These are phyloP conservation scores for Hippotragus niger DNA, from an alignment of 2,113 vertebrate genomes.

Conservation along the genomic window DNA sequence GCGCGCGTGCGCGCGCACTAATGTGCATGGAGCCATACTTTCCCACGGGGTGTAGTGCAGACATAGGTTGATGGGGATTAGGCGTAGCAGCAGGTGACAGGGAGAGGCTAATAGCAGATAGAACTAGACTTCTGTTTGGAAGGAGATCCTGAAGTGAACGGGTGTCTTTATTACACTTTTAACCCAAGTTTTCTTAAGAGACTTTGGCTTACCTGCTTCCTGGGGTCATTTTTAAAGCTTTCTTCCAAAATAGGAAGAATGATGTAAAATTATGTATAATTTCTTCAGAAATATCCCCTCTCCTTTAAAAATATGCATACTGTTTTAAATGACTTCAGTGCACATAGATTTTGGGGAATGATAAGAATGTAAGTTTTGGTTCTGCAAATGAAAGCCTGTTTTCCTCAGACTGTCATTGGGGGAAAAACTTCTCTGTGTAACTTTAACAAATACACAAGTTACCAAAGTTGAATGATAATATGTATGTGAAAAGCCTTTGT, in stretches of 20 bases:
- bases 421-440: not conserved
- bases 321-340: not conserved
- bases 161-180: not conserved
- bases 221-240: not conserved
- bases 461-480: not conserved
- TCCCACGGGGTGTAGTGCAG: not conserved
- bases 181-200: conserved; percentile 24
- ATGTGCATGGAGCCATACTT: not conserved
- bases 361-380: not conserved
- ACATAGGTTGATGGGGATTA: not conserved
- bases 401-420: not conserved
- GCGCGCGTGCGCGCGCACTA: too few species aligned
- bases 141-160: not conserved
- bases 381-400: not conserved
- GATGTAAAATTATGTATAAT: not conserved
- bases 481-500: not conserved
- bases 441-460: not conserved
- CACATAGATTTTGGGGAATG: not conserved
- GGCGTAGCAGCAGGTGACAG: not conserved
- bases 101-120: not conserved
- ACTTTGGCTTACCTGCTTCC: not conserved
- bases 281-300: not conserved
- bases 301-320: not conserved
- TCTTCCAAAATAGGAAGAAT: not conserved
- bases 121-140: not conserved